Base-by-base conservation (phyloP, 2,888 invertebrate genomes). In the Meloe dianella region DNA sequence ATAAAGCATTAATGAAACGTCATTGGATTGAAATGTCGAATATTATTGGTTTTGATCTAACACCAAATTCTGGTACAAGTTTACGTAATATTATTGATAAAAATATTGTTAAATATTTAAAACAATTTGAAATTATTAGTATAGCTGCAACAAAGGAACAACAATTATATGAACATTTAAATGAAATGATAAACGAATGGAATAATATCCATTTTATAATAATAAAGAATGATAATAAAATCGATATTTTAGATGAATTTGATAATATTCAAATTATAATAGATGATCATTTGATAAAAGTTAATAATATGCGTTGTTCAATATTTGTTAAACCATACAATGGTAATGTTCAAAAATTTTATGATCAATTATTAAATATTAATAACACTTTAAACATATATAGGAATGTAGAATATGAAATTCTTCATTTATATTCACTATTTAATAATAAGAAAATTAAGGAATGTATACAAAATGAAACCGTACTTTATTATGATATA, bases 11-110 rank as follows among this genome's bases (percentile, higher is more conserved):
- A 73, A 86, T 89, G 29, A 88, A 91, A 71, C 86, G 93, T 60
- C 95, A 96, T 81, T 96, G 95, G 95, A 88, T 90, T 78, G 90
- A 92, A 81, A 94, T 96, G 92, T 91, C 93, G 0, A 84, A 83
- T 54, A 89, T 93, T 65, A 91, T 91, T 60, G 91, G 91, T 10
- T 89, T 91, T 79, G 91, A 94, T 82, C 84, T 95, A 71, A 91
- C 92, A 12, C 92, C 94, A 6, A 90, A 92, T 76, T 90, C 93
- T 60, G 94, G 94, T 9, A 93, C 93, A 14, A 92, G 93, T 10
- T 86, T 95, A 61, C 85, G 91, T 63, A 94, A 94, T 84, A 89
- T 95, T 60, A 89, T 94, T 58, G 84, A 90, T 72, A 88, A 89
- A 77, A 86, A 92, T 77, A 85, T 95, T 41, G 89, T 90, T 81